These are phyloP conservation scores for Coleophora flavipennella DNA, from an alignment of 2,888 invertebrate species.

Conservation along the genomic window DNA sequence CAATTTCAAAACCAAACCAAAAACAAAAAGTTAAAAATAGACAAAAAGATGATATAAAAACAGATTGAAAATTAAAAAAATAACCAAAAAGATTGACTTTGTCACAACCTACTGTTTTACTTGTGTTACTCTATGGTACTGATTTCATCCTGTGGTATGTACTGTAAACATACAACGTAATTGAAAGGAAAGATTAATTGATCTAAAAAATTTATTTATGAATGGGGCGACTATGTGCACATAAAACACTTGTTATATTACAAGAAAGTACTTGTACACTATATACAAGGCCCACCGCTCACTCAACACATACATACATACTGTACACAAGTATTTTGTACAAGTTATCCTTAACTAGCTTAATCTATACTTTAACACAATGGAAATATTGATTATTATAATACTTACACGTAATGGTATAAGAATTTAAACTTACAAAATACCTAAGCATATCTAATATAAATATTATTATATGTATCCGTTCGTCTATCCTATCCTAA, in stretches of 20 bases:
- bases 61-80: too few relatives aligned
- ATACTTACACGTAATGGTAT: constrained; percentile 68
- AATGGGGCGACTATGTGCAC: constrained; percentile 74
- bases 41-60: too few relatives aligned
- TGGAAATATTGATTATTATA: constrained; percentile 70
- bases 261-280: constrained; percentile 64
- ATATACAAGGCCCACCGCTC: constrained; percentile 49
- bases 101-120: too few relatives aligned
- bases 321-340: constrained; percentile 70
- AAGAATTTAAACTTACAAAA: constrained; percentile 44
- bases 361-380: constrained; percentile 54
- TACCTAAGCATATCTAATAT: constrained; percentile 34
- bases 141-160: too few relatives aligned
- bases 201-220: constrained; percentile 73
- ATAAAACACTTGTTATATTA: constrained; percentile 69
- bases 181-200: constrained; percentile 44
- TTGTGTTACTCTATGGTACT: too few relatives aligned
- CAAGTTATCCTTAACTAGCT: constrained; percentile 51
- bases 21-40: too few relatives aligned
- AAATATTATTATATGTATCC: constrained; percentile 57
- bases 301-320: constrained; percentile 24
- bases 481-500: constrained; percentile 48
- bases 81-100: too few relatives aligned
- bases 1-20: too few relatives aligned
- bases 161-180: neutral